These are phyloP conservation scores for Drosophila gunungcola DNA, from an alignment of 1,140 invertebrate species.

Conservation along the genomic window DNA sequence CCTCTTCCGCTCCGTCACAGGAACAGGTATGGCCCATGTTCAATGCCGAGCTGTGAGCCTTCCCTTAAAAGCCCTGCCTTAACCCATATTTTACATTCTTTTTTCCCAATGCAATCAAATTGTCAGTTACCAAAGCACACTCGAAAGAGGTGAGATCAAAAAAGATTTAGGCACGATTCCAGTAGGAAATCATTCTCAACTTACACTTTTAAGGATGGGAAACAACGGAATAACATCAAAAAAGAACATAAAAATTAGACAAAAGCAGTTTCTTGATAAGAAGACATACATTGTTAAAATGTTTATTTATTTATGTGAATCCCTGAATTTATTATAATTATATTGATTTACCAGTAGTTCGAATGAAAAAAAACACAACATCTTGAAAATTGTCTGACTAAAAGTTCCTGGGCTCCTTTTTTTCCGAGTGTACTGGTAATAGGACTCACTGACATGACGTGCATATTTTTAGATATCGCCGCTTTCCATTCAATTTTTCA, in stretches of 20 bases:
- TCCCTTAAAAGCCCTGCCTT: slow-evolving; percentile 3
- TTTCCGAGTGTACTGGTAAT: neutral
- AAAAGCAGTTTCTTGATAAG: no score
- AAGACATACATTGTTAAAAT: no score
- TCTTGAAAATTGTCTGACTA: no score
- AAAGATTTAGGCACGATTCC: neutral
- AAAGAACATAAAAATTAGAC: no score
- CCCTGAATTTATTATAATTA: no score
- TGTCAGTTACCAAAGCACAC: slow-evolving; percentile 10
- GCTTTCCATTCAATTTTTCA: slow-evolving; percentile 3
- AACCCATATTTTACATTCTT: slow-evolving; percentile 26
- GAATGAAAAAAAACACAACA: no score
- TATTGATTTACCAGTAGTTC: no score
- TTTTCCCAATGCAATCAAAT: slow-evolving; percentile 9
- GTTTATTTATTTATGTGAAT: no score
- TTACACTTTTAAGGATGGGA: no score
- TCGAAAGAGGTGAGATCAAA: neutral
- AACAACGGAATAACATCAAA: no score
- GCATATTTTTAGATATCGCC: slow-evolving; percentile 13
- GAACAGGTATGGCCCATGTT: slow-evolving; percentile 1
- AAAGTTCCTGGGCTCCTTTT: neutral
- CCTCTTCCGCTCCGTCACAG: slow-evolving; percentile 55
- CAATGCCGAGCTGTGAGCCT: slow-evolving; percentile 12
- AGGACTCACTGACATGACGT: slow-evolving; percentile 8
- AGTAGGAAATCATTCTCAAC: no score